phyloP scores from a whole-genome alignment of 2,113 vertebrate species.

The Heliornis fulica region DNA sequence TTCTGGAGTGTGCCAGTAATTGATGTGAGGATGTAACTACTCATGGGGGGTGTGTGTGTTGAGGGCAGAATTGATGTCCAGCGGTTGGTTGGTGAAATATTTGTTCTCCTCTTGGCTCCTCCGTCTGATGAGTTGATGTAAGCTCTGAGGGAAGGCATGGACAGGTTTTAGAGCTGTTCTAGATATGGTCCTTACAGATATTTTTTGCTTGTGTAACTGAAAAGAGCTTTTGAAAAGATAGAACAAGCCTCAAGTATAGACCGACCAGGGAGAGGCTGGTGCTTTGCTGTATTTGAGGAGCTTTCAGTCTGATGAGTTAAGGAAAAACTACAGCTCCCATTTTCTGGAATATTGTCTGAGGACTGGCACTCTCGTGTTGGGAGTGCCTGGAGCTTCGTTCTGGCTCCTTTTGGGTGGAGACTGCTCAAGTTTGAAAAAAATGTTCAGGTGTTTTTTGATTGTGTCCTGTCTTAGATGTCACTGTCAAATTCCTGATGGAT shows the following conservation, averaged over 20 bases:
- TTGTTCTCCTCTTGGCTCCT: neutral
- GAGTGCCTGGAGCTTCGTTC: neutral
- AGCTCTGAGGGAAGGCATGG: neutral
- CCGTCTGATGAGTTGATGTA: neutral
- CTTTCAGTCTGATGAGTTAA: neutral
- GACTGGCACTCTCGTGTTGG: neutral
- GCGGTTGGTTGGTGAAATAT: neutral
- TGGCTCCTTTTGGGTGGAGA: neutral
- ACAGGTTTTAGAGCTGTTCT: neutral
- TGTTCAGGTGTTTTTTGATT: neutral
- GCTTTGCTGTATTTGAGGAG: neutral
- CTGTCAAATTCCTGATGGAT: neutral
- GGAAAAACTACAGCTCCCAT: neutral
- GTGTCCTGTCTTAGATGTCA: neutral
- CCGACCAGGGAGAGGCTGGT: neutral
- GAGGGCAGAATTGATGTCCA: neutral
- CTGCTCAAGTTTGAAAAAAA: neutral
- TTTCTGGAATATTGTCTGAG: neutral
- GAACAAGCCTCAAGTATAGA: neutral
- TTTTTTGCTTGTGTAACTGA: neutral
- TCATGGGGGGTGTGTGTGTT: neutral
- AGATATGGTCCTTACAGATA: neutral
- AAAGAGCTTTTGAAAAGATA: neutral
- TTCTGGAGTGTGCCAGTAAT: neutral
- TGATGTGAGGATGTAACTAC: neutral